Percentiles rank a stretch among this genome's conserved stretches.
These are phyloP conservation scores for Peromyscus maniculatus DNA, from an alignment of 2,113 vertebrate species.

Conservation along the genomic window DNA sequence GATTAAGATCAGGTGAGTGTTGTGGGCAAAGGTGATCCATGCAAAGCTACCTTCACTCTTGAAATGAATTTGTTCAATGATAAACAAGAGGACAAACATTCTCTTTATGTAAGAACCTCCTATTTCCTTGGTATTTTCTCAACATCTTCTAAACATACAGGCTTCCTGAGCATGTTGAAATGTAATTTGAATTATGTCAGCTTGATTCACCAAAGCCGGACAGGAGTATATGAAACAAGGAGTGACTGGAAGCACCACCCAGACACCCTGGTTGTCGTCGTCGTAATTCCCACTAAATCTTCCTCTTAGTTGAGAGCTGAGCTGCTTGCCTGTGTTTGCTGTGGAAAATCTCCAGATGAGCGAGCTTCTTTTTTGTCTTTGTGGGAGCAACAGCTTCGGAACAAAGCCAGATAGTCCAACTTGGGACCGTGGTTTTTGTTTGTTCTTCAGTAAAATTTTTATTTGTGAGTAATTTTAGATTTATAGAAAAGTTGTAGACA, in stretches of 20 bases:
- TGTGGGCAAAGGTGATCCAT: not conserved
- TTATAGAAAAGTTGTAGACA: not conserved
- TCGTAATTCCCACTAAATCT: constrained; percentile 58
- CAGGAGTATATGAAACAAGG: constrained; percentile 48
- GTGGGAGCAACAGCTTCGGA: not conserved
- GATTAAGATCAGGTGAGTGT: too few species aligned
- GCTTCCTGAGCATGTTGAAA: constrained; percentile 3
- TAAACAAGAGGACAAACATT: not conserved
- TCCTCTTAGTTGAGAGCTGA: constrained; percentile 35
- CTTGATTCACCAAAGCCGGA: constrained; percentile 58
- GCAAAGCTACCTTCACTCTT: not conserved
- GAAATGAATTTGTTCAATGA: not conserved
- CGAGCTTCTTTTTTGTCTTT: not conserved
- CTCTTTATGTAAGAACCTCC: not conserved
- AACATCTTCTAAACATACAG: not conserved
- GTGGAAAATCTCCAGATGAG: constrained; percentile 39
- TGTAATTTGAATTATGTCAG: constrained; percentile 38
- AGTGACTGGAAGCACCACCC: not conserved
- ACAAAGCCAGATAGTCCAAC: not conserved
- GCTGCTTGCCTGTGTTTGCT: constrained; percentile 19
- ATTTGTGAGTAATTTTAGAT: constrained; percentile 57
- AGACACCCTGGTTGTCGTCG: not conserved
- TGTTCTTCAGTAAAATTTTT: constrained; percentile 35
- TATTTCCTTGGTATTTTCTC: not conserved
- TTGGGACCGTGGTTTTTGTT: not conserved